Evolutionary conservation across 1,140 invertebrate species (phyloP), one percentile per base, ranked within the genome.

Genomic region (Drosophila azteca): DNA sequence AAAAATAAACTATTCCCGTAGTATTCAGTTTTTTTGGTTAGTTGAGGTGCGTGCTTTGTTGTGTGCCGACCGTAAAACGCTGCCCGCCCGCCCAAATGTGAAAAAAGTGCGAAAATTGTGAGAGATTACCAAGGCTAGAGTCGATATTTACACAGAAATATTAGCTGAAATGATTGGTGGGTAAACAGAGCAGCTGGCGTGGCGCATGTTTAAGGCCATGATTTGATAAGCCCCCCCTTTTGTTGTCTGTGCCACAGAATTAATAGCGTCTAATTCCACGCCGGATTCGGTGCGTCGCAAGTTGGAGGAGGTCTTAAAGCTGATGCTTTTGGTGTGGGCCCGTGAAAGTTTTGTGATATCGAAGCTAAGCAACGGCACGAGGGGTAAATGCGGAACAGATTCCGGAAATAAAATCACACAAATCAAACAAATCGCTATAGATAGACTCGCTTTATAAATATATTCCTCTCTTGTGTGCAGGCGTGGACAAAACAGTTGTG

Each of bases 401-500:
- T 78, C 59, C 82, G 74, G 78, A 88, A 88, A 85, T 85, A 85
- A 82, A 87, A 85, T 44, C 74, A 59, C 65, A 85, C 62, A 87
- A 85, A 85, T 85, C 82, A 80, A 51, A 60, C 63, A 6, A 55
- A 55, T 76, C 53, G 35, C 62, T 75, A 54, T 22, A 66, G 48
- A 65, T 59, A 58, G 53, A 48, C 4, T n/a, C 2, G 6, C 43
- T 15, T 9, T 13, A n/a, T 31, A 20, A 0, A 2, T 20, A 24
- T 58, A 17, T 35, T n/a, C 8, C n/a, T 24, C 26, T 41, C 29
- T 15, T 20, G 17, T 1, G 17, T 46, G 39, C 93, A 97, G 97
- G 97, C 90, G 96, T 96, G 90, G 96, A 97, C 91, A 97, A 97
- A 91, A 96, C 95, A 29, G 95, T 98, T 13, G 93, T 96, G 44